phyloP scores from a whole-genome alignment of 2,113 vertebrate genomes.

The Cynopterus brachyotis region DNA sequence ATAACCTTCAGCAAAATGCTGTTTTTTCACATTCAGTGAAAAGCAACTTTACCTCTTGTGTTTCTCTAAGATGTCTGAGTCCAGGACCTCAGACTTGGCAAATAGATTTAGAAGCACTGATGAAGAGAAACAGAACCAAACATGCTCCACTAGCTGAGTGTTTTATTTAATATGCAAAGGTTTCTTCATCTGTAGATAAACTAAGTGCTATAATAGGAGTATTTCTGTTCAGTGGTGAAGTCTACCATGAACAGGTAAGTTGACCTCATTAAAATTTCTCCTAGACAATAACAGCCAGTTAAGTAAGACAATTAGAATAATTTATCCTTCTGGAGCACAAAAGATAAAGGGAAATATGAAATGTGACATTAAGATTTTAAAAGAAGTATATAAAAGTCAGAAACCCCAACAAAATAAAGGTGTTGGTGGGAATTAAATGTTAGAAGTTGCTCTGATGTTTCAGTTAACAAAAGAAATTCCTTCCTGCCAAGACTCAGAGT shows the following conservation, averaged over 20 bases:
- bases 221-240: slow-evolving; percentile 30
- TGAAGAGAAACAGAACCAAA: slow-evolving; percentile 50
- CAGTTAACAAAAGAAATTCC: not conserved
- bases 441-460: slow-evolving; percentile 14
- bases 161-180: slow-evolving; percentile 60
- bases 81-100: slow-evolving; percentile 31
- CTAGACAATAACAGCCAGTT: slow-evolving; percentile 7
- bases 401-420: not conserved
- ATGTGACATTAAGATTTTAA: slow-evolving; percentile 3
- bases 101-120: not conserved
- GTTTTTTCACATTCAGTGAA: slow-evolving; percentile 44
- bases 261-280: slow-evolving; percentile 3
- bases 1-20: not conserved
- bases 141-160: slow-evolving; percentile 6
- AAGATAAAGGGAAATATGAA: slow-evolving; percentile 47
- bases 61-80: not conserved
- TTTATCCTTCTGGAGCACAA: slow-evolving; percentile 22
- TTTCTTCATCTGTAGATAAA: slow-evolving; percentile 63
- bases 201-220: slow-evolving; percentile 16
- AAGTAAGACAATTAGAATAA: slow-evolving; percentile 50
- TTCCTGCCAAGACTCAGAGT: not conserved
- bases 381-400: slow-evolving; percentile 22
- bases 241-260: slow-evolving; percentile 45
- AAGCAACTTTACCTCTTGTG: not conserved
- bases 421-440: not conserved